Base-by-base conservation (phyloP, 2,797 vertebrate genomes). In the Diglossa cyanea region DNA sequence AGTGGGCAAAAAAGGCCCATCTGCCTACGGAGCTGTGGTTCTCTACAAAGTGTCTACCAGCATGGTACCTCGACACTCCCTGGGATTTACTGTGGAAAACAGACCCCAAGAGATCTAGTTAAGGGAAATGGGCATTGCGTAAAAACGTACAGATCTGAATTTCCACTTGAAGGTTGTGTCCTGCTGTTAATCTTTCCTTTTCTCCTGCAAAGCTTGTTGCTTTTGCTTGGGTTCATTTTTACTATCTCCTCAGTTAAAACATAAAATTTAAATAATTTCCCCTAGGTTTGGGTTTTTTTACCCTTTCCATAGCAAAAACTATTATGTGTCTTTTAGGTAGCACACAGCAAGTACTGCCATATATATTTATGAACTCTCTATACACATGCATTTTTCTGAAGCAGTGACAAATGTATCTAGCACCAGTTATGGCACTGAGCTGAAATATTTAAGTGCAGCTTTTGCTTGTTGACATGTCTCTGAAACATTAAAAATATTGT, bases 371-470 rank as follows among this genome's bases (percentile, higher is more conserved):
- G n/a, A 89, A 82, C n/a, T 89, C 9, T 48, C 14, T 68, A 16
- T 50, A 42, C 3, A 35, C 5, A 28, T 15, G 10, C 18, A 31
- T 63, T 89, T 86, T 84, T 84, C 57, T 66, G 19, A 47, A 87
- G 47, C 53, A 66, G 33, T 55, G 70, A 70, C 44, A 91, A 91
- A 51, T 31, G 3, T 48, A 60, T 85, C 55, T 63, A 76, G 33
- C 40, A 73, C 48, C 20, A 60, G 58, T 91, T 79, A 76, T 16
- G 16, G 30, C 62, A 73, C 12, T 89, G 51, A 66, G 60, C 15
- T 94, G 66, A 87, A 93, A 76, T 92, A 81, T 92, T 86, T 86
- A 92, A 90, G 80, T 78, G 58, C 44, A 78, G 47, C 37, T 88
- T 93, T 73, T 93, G n/a, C 54, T 90, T 92, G 77, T 76, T 90